A percentile compares a stretch with the other conserved stretches of the same genome.
phyloP scores from a whole-genome alignment of 2,797 vertebrate species.

The Cryptoblepharus egeriae region DNA sequence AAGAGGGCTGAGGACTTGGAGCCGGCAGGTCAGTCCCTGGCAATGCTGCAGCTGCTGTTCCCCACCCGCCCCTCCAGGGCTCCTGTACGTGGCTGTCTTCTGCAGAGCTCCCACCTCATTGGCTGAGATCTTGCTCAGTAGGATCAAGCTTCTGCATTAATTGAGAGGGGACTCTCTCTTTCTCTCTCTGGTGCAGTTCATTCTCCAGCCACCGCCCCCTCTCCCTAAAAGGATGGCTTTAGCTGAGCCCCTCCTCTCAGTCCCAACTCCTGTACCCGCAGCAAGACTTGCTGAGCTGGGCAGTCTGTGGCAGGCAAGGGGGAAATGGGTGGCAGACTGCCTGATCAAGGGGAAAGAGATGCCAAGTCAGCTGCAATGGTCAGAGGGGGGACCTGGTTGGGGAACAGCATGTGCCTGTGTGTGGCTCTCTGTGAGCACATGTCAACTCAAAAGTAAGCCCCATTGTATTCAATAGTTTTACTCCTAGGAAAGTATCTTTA shows the following conservation, averaged over 20 bases:
- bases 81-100: conserved; percentile 34
- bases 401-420: background rate
- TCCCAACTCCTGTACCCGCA: conserved; percentile 25
- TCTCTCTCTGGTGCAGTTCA: conserved; percentile 2
- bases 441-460: no score
- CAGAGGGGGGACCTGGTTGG: background rate
- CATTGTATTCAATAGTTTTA: no score
- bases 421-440: no score
- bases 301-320: background rate
- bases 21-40: background rate
- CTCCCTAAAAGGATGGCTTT: background rate
- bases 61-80: conserved; percentile 26
- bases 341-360: background rate
- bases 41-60: conserved; percentile 32
- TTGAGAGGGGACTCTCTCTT: conserved; percentile 13
- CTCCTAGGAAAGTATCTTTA: no score
- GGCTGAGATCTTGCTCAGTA: conserved; percentile 26
- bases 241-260: background rate
- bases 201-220: conserved; percentile 1
- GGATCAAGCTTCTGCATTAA: conserved; percentile 39
- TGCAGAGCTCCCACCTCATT: conserved; percentile 45
- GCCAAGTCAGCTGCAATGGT: conserved; percentile 5
- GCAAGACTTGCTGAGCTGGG: conserved; percentile 24
- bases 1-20: conserved; percentile 1
- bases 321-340: background rate